Percentiles rank a stretch among this genome's conserved stretches.
Evolutionary conservation across 2,888 invertebrate species (phyloP).

Genomic region (Rhimphoctona megacephalus): DNA sequence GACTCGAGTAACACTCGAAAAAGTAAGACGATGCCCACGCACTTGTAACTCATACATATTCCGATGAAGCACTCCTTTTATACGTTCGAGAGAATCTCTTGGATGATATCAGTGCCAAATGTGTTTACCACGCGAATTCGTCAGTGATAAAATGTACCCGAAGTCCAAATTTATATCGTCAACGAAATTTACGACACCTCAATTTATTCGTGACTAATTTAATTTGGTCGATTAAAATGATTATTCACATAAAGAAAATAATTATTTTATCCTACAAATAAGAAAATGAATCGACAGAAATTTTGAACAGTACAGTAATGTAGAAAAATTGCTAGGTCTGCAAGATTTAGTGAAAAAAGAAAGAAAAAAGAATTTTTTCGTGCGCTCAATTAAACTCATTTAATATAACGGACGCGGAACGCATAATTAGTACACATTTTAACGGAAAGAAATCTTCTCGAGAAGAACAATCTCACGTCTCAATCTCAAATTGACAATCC

Average conservation of each 20-base stretch:
- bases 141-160: conserved; percentile 44
- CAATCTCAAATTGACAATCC: background rate
- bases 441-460: conserved; percentile 19
- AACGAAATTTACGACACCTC: conserved; percentile 3
- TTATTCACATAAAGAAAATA: background rate
- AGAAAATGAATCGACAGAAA: background rate
- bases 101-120: conserved; percentile 1
- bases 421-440: background rate
- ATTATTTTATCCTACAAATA: background rate
- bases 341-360: background rate
- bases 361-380: background rate
- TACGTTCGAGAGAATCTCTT: background rate
- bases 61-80: background rate
- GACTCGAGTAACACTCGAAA: conserved; percentile 11
- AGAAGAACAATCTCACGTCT: conserved; percentile 1
- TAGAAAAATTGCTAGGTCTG: background rate
- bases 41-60: background rate
- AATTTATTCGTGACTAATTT: conserved; percentile 7
- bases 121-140: conserved; percentile 22
- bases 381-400: background rate
- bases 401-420: background rate
- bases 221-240: conserved; percentile 20
- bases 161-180: conserved; percentile 24
- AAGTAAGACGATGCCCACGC: conserved; percentile 35
- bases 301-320: background rate